phyloP scores from a whole-genome alignment of 1,140 invertebrate genomes.

The Polyergus mexicanus region DNA sequence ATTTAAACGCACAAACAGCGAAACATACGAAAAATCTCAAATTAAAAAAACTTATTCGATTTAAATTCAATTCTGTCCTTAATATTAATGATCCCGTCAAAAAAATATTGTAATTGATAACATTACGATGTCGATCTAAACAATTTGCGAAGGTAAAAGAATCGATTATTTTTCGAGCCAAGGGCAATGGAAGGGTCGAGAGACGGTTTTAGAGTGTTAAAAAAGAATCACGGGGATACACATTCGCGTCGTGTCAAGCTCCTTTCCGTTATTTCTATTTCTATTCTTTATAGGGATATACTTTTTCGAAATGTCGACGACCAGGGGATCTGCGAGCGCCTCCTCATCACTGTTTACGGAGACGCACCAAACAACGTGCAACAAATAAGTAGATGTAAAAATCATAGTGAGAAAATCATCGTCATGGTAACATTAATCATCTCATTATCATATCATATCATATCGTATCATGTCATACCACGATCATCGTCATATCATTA shows the following conservation, averaged over 20 bases:
- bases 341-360: conserved; percentile 85
- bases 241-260: not conserved
- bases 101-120: not conserved
- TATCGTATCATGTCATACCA: conserved; percentile 81
- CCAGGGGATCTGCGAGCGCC: conserved; percentile 78
- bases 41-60: not conserved
- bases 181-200: not conserved
- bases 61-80: no score
- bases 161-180: not conserved
- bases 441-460: conserved; percentile 82
- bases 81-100: not conserved
- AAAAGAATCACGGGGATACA: not conserved
- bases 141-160: not conserved
- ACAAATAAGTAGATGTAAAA: conserved; percentile 86
- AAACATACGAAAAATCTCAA: no score
- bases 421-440: conserved; percentile 85
- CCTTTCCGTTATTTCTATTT: not conserved
- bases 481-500: conserved; percentile 80
- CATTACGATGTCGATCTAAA: not conserved
- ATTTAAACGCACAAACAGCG: not conserved
- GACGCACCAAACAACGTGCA: conserved; percentile 85
- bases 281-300: not conserved
- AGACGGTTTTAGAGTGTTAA: not conserved
- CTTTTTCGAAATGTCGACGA: conserved; percentile 75
- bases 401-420: conserved; percentile 84